phyloP scores from a whole-genome alignment of 64 coral and sea anemone genomes.

The Stichodactyla mertensii region DNA sequence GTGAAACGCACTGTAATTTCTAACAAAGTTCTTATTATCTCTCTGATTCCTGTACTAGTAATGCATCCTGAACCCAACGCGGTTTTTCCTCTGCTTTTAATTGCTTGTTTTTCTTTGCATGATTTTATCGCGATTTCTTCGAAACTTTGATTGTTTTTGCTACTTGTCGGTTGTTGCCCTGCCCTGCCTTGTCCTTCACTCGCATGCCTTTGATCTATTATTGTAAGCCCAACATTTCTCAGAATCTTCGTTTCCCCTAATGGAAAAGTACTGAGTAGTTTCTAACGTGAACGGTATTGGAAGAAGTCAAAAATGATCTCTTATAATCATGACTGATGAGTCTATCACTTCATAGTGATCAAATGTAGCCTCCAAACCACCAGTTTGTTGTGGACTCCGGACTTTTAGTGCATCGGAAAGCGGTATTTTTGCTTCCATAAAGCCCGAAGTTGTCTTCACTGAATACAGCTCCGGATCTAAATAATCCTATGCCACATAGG shows the following conservation, averaged over 20 bases:
- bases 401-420: conserved; percentile 37
- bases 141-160: too few relatives aligned
- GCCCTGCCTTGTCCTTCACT: not conserved
- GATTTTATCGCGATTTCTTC: too few relatives aligned
- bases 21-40: too few relatives aligned
- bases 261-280: not conserved
- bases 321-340: too few relatives aligned
- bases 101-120: too few relatives aligned
- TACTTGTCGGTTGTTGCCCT: not conserved
- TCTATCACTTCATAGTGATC: not conserved
- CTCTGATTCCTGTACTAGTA: too few relatives aligned
- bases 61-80: too few relatives aligned
- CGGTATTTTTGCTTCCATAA: conserved; percentile 1
- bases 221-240: not conserved
- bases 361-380: conserved; percentile 41
- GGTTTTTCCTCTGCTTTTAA: too few relatives aligned
- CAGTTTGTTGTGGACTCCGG: conserved; percentile 27
- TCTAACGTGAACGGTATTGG: not conserved
- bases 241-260: not conserved
- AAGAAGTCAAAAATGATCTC: too few relatives aligned
- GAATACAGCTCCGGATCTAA: not conserved
- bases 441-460: conserved; percentile 69
- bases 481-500: not conserved
- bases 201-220: not conserved
- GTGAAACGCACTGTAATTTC: too few relatives aligned